Conservation (phyloP, 37 sponge, comb jelly and placozoan species). For the Chondrosia reniformis region DNA sequence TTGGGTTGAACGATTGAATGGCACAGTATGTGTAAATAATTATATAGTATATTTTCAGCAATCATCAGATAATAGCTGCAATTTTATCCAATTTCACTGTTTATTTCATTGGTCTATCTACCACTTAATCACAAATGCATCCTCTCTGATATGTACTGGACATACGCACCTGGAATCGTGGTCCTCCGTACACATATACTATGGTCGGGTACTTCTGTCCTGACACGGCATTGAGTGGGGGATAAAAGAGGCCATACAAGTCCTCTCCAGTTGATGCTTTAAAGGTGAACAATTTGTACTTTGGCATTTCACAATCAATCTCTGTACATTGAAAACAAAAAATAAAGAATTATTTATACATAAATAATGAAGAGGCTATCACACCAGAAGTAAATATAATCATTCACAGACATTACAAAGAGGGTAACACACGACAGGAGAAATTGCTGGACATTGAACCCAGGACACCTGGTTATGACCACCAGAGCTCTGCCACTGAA, state of each 20-base stretch:
- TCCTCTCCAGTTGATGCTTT: conserved; percentile 40
- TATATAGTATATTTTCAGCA: no score
- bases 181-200: conserved; percentile 81
- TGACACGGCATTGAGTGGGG: conserved; percentile 8
- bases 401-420: no score
- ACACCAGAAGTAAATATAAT: no score
- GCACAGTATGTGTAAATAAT: no score
- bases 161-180: conserved; percentile 54
- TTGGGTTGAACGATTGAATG: no score
- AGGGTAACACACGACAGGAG: no score
- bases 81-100: neutral
- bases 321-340: neutral
- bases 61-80: no score
- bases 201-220: conserved; percentile 69
- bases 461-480: no score
- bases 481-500: no score
- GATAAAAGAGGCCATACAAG: conserved; percentile 49
- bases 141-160: neutral
- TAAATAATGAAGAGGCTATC: no score
- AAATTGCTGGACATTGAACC: no score
- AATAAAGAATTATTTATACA: neutral
- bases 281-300: neutral
- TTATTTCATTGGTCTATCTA: neutral
- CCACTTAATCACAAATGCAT: neutral
- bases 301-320: neutral